Conservation (phyloP, 2,113 vertebrate species). For the Cephalopterus ornatus region DNA sequence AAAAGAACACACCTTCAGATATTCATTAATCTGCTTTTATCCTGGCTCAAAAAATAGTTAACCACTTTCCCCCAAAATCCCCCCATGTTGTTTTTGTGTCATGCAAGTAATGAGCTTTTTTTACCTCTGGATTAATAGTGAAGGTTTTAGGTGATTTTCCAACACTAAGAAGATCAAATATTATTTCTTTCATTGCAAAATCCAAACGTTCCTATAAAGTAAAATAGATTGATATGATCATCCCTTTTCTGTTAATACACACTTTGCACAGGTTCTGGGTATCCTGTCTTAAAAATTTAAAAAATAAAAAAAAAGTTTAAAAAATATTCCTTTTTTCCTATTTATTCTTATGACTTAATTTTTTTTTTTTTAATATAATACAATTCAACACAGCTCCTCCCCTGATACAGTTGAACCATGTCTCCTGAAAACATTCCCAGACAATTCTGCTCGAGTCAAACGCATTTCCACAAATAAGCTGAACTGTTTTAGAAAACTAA, state of each 20-base stretch:
- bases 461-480: not conserved
- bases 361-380: not conserved
- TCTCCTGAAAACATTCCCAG: not conserved
- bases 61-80: not conserved
- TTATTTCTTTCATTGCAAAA: conserved; percentile 99
- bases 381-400: not conserved
- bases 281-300: not conserved
- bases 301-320: not conserved
- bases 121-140: conserved; percentile 98
- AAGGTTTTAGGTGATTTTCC: conserved; percentile 98
- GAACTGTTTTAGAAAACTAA: not conserved
- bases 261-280: not conserved
- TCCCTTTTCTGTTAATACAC: not conserved
- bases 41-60: not conserved
- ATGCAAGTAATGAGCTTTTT: not conserved
- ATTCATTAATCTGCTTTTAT: not conserved
- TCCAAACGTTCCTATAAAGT: conserved; percentile 92
- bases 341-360: not conserved
- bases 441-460: not conserved
- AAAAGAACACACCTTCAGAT: not conserved
- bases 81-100: not conserved
- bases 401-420: not conserved
- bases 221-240: not conserved
- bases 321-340: not conserved
- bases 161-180: conserved; percentile 99